phyloP scores from a whole-genome alignment of 1,140 invertebrate species.

The Listronotus bonariensis region DNA sequence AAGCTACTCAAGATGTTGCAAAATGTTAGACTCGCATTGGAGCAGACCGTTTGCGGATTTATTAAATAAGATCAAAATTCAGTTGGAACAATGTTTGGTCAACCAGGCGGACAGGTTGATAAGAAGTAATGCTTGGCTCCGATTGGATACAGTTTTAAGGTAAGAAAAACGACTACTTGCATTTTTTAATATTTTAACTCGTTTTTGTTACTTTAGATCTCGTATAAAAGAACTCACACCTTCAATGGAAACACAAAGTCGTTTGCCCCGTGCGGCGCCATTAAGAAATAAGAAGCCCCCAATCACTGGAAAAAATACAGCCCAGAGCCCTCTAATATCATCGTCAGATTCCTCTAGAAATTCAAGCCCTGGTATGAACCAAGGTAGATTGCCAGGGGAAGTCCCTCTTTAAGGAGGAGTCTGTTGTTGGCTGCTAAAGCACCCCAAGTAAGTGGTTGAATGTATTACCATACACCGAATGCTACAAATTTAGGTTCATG shows the following conservation, averaged over 20 bases:
- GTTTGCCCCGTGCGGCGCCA: slow-evolving; percentile 56
- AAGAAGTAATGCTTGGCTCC: slow-evolving; percentile 66
- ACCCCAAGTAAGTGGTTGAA: slow-evolving; percentile 43
- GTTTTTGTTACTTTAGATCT: slow-evolving; percentile 29
- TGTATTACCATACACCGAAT: too few species aligned
- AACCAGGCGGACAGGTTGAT: slow-evolving; percentile 66
- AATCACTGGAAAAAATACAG: slow-evolving; percentile 51
- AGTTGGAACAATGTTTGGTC: slow-evolving; percentile 67
- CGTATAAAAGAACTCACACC: slow-evolving; percentile 48
- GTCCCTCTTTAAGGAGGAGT: slow-evolving; percentile 53
- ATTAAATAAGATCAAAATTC: slow-evolving; percentile 55
- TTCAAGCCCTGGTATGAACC: slow-evolving; percentile 68
- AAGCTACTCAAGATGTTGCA: slow-evolving; percentile 62
- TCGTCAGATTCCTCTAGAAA: slow-evolving; percentile 68
- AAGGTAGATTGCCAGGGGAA: slow-evolving; percentile 54
- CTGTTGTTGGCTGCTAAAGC: slow-evolving; percentile 52
- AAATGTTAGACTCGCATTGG: slow-evolving; percentile 49
- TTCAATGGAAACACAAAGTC: slow-evolving; percentile 42
- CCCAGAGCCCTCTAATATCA: slow-evolving; percentile 59
- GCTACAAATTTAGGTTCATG: too few species aligned
- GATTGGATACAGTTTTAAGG: slow-evolving; percentile 63
- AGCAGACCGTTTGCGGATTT: slow-evolving; percentile 46
- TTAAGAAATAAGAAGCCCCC: slow-evolving; percentile 50
- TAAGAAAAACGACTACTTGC: slow-evolving; percentile 12
- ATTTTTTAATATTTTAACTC: too few species aligned